phyloP scores from a whole-genome alignment of 2,113 vertebrate species.

The Tympanuchus pallidicinctus region DNA sequence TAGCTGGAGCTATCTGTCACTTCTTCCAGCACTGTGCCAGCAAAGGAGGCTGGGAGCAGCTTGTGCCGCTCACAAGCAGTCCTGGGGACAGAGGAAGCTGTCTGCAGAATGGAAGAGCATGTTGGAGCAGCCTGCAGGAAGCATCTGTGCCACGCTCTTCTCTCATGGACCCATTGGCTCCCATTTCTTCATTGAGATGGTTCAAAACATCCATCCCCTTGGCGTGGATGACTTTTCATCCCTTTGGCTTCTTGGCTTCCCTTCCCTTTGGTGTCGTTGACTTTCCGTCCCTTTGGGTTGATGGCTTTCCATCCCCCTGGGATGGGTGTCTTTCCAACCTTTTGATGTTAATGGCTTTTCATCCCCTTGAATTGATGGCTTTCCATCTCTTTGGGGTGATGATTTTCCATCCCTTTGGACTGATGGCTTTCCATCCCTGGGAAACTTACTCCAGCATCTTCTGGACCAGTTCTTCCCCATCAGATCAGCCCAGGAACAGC shows the following conservation, averaged over 20 bases:
- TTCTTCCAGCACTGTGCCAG: not conserved
- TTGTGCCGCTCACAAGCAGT: not conserved
- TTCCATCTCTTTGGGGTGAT: not conserved
- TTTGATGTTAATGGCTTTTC: not conserved
- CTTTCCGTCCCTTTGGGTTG: not conserved
- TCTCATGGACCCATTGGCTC: not conserved
- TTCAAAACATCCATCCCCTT: not conserved
- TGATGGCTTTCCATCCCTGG: not conserved
- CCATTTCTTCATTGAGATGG: not conserved
- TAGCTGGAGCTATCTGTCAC: not conserved
- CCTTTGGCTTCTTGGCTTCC: not conserved
- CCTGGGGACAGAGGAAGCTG: not conserved
- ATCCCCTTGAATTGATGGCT: not conserved
- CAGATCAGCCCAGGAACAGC: not conserved
- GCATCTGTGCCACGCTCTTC: not conserved
- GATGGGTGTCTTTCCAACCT: not conserved
- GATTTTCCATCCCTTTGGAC: not conserved
- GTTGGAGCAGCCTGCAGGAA: rapidly evolving
- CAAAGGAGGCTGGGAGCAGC: not conserved
- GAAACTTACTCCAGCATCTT: not conserved
- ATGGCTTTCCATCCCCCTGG: not conserved
- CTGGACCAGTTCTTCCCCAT: not conserved
- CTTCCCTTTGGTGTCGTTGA: too few relatives aligned
- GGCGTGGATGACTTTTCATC: not conserved
- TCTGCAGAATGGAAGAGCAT: not conserved